Base-by-base conservation (phyloP, 1,140 invertebrate genomes). In the Neodiprion fabricii region DNA sequence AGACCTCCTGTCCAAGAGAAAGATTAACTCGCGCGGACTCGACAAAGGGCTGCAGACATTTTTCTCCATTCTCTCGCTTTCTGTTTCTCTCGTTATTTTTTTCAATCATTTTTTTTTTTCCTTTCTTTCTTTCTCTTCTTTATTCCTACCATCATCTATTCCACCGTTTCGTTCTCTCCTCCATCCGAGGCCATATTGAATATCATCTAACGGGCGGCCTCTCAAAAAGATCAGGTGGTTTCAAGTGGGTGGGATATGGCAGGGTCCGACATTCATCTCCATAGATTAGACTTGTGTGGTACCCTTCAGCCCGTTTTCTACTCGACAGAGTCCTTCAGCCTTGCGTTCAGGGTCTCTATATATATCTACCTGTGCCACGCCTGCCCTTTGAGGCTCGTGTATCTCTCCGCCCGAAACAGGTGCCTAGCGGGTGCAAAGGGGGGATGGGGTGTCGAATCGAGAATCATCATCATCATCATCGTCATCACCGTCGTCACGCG, bases 151-250 rank as follows among this genome's bases (percentile, higher is more conserved):
- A 3, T 40, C 28, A 5, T 40, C 28, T 40, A 40, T 40, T 40
- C 28, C 28, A 2, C 28, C 28, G 28, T 40, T 40, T 40, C 28
- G 28, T 40, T 40, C 28, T 40, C 28, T 40, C 28, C 53, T 4
- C 53, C 53, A 61, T 61, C 3, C 53, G 53, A 4, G 53, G 53
- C 53, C 53, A 61, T 61, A 61, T 61, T 61, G 53, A 61, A 61
- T 61, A 61, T 61, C 53, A 61, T 61, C 53, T 61, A 61, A 61
- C 53, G 53, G 11, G 53, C 53, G 53, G 53, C n/a, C 53, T 61
- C 53, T 61, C 53, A 61, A 61, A 61, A 61, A 61, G 53, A 61
- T 61, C 53, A 61, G 53, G 53, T 61, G 53, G 53, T 61, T 61
- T 61, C 53, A 61, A 61, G 53, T 61, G 53, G 53, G 53, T 61